Evolutionary conservation across 2,888 invertebrate genomes (phyloP).

Genomic region (Seira ritae): DNA sequence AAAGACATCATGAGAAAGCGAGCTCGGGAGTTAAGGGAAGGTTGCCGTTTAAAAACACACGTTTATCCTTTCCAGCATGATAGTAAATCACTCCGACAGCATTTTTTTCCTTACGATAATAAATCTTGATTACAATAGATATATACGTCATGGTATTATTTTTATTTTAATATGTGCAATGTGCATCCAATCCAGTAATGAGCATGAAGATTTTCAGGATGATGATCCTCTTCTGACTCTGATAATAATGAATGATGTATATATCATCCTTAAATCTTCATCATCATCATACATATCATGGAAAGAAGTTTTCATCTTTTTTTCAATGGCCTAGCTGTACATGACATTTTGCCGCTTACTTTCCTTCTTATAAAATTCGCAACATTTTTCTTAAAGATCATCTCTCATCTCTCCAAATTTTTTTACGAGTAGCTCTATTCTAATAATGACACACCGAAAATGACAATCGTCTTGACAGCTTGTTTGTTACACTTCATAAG

Average conservation of each 20-base stretch:
- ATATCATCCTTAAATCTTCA: constrained; percentile 10
- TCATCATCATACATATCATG: neutral
- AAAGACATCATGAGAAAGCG: too few species aligned
- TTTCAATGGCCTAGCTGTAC: constrained; percentile 33
- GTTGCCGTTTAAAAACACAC: neutral
- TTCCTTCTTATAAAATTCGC: neutral
- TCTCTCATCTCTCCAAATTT: neutral
- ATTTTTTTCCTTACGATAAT: constrained; percentile 17
- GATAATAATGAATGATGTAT: constrained; percentile 23
- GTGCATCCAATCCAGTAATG: neutral
- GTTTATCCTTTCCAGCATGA: neutral
- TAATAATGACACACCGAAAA: constrained; percentile 1
- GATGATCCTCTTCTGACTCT: constrained; percentile 14
- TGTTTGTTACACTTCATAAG: constrained; percentile 42
- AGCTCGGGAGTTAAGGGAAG: neutral
- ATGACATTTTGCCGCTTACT: constrained; percentile 32
- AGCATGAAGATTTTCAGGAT: constrained; percentile 22
- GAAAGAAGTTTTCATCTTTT: constrained; percentile 4
- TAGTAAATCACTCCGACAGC: constrained; percentile 12
- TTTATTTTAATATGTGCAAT: neutral
- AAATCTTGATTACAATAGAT: constrained; percentile 20
- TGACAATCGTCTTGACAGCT: constrained; percentile 27
- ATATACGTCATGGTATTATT: neutral
- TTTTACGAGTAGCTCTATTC: neutral
- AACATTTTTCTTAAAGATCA: neutral